Percentiles rank a stretch among this genome's conserved stretches.
These are phyloP conservation scores for Lota lota DNA, from an alignment of 2,113 vertebrate species.

Conservation along the genomic window DNA sequence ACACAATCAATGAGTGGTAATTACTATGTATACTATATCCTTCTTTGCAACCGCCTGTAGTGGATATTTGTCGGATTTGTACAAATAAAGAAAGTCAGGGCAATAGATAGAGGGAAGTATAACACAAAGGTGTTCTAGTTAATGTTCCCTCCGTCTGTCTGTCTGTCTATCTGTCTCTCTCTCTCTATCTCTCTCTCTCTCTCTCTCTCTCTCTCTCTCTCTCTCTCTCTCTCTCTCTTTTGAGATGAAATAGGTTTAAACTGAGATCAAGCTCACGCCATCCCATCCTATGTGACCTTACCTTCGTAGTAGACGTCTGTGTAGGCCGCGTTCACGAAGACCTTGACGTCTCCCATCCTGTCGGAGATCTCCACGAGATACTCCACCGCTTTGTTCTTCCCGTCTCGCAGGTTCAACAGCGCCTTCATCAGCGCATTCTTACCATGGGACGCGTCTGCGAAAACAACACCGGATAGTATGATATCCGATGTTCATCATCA, in stretches of 20 bases:
- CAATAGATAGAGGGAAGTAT: neutral
- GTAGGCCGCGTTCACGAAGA: conserved; percentile 86
- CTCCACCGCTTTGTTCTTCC: conserved; percentile 82
- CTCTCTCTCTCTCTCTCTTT: no score
- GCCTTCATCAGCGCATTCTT: conserved; percentile 92
- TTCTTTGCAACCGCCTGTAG: no score
- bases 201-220: no score
- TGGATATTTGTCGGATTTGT: no score
- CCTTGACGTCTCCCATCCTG: conserved; percentile 78
- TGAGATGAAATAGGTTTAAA: no score
- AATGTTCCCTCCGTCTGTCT: neutral
- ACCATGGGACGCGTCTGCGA: conserved; percentile 83
- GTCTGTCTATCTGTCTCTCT: no score
- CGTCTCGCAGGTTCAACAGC: conserved; percentile 84
- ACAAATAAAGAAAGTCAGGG: no score
- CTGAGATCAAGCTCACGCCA: neutral
- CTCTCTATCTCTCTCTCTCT: no score
- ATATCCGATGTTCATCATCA: no score
- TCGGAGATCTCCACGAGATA: conserved; percentile 83
- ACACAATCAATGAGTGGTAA: neutral
- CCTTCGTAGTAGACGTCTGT: conserved; percentile 88
- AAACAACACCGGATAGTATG: neutral
- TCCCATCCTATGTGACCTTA: conserved; percentile 46
- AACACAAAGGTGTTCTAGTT: neutral
- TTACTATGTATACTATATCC: neutral